A percentile compares a stretch with the other conserved stretches of the same genome.
phyloP scores from a whole-genome alignment of 1,140 invertebrate species.

The Bradysia coprophila region DNA sequence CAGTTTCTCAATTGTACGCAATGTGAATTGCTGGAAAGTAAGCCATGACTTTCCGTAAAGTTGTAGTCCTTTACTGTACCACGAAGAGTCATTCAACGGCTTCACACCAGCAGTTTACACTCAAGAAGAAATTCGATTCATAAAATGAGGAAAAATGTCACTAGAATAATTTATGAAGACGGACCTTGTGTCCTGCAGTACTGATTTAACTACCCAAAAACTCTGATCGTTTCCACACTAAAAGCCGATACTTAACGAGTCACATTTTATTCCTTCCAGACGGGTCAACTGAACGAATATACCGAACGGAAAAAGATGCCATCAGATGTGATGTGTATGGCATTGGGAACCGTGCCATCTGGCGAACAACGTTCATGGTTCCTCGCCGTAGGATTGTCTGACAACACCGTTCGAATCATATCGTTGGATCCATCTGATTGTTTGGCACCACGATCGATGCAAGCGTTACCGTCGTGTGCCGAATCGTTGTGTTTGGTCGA shows the following conservation, averaged over 20 bases:
- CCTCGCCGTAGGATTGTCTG: conserved; percentile 87
- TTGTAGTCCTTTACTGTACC: no score
- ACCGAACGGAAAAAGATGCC: conserved; percentile 94
- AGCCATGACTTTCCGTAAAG: neutral
- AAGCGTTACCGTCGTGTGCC: conserved; percentile 87
- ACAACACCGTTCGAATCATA: conserved; percentile 95
- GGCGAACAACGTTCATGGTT: conserved; percentile 94
- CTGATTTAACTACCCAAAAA: conserved; percentile 11
- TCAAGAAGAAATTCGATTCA: neutral
- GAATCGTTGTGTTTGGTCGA: conserved; percentile 96
- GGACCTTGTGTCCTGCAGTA: conserved; percentile 25
- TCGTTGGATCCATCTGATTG: conserved; percentile 92
- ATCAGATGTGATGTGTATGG: conserved; percentile 97
- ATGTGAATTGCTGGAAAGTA: neutral
- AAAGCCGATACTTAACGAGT: no score
- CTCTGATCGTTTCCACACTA: no score
- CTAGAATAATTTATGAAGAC: conserved; percentile 1
- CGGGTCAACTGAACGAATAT: conserved; percentile 95
- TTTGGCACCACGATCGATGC: conserved; percentile 83
- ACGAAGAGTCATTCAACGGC: no score
- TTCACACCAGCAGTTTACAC: neutral
- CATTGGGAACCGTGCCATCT: conserved; percentile 79
- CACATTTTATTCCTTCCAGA: conserved; percentile 36
- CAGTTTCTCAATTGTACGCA: neutral
- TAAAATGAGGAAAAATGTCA: no score